A percentile compares a stretch with the other conserved stretches of the same genome.
phyloP scores from a whole-genome alignment of 2,888 invertebrate genomes.

The Drosophila infuscata region DNA sequence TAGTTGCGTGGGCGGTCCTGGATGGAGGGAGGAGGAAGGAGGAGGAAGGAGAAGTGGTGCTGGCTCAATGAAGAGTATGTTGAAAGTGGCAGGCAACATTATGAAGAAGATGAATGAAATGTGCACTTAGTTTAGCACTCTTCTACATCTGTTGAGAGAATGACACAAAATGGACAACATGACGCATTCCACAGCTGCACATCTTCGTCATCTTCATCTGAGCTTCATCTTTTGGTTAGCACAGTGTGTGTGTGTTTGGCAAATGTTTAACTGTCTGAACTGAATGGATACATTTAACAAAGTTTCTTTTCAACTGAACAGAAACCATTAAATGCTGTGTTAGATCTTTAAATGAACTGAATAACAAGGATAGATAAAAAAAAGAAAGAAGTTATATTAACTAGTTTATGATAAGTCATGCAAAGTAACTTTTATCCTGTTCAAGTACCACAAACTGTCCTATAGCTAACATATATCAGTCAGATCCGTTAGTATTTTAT shows the following conservation, averaged over 20 bases:
- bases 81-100: conserved; percentile 55
- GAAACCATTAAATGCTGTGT: neutral
- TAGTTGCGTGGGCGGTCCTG: conserved; percentile 16
- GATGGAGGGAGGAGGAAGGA: neutral
- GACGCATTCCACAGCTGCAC: conserved; percentile 34
- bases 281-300: neutral
- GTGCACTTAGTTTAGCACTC: conserved; percentile 23
- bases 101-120: conserved; percentile 56
- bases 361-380: neutral
- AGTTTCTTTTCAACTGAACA: neutral
- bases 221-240: neutral
- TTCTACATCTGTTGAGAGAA: conserved; percentile 26
- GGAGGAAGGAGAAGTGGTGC: too few species aligned
- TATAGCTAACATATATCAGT: neutral
- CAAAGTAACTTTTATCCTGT: too few species aligned
- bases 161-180: conserved; percentile 34
- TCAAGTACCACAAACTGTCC: neutral
- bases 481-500: neutral
- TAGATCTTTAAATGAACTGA: neutral
- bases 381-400: neutral
- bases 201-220: neutral
- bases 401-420: neutral
- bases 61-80: conserved; percentile 36
- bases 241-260: conserved; percentile 7
- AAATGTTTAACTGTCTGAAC: neutral